Conservation (phyloP, 2,113 vertebrate genomes). For the Columbina picui region DNA sequence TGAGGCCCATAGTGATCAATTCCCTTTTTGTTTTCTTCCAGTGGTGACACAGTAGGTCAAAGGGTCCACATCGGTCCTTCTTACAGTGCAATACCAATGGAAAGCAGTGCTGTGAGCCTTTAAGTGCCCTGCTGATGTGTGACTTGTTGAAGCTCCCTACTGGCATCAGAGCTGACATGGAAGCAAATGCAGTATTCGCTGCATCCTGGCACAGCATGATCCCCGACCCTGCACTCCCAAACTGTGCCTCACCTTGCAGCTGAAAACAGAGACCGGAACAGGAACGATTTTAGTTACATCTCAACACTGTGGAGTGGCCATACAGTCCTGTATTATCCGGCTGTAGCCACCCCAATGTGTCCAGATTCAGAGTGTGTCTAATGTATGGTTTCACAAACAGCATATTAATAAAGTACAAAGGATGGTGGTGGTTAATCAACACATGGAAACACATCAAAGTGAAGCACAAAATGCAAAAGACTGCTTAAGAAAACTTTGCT, state of each 20-base stretch:
- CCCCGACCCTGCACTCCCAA: not conserved
- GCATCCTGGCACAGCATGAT: not conserved
- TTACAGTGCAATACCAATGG: not conserved
- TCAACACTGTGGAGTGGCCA: not conserved
- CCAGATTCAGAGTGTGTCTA: not conserved
- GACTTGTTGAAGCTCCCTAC: not conserved
- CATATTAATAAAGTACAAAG: not conserved
- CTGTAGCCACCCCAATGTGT: not conserved
- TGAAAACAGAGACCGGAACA: not conserved
- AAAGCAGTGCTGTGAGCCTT: not conserved
- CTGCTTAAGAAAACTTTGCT: not conserved
- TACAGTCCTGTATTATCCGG: not conserved
- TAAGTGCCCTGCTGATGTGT: not conserved
- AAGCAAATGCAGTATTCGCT: not conserved
- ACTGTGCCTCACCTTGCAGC: not conserved
- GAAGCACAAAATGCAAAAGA: not conserved
- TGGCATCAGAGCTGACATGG: not conserved
- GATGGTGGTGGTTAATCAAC: not conserved
- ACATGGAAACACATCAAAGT: not conserved
- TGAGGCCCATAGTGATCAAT: accelerated
- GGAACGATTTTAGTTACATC: not conserved
- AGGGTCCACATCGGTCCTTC: not conserved
- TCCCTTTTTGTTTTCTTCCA: not conserved
- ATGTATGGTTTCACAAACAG: not conserved
- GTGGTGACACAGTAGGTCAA: not conserved